These are phyloP conservation scores for Hirtodrosophila duncani DNA, from an alignment of 2,888 invertebrate species.

Conservation along the genomic window DNA sequence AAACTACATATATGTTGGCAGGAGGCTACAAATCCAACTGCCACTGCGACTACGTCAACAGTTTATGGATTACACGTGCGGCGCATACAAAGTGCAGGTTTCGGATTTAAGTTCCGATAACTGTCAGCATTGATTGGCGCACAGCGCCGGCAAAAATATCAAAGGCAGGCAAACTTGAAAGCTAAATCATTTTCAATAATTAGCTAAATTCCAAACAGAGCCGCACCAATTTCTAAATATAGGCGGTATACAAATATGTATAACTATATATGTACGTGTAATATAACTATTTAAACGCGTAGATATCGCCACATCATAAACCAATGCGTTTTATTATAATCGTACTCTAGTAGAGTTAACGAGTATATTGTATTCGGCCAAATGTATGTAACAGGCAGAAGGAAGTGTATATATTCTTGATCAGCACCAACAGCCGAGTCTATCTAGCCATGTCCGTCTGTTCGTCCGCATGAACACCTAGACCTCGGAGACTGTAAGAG, in stretches of 20 bases:
- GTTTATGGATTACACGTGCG: constrained; percentile 66
- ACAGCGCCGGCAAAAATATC: constrained; percentile 26
- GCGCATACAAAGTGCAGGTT: constrained; percentile 35
- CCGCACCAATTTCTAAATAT: constrained; percentile 16
- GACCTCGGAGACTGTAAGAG: too few relatives aligned
- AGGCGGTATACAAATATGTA: not conserved
- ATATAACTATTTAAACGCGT: constrained; percentile 8
- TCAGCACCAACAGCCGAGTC: too few relatives aligned
- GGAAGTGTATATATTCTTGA: too few relatives aligned
- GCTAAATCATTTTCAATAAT: constrained; percentile 23
- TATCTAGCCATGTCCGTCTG: too few relatives aligned
- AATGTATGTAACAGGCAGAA: too few relatives aligned
- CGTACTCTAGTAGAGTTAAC: constrained; percentile 6
- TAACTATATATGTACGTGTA: not conserved
- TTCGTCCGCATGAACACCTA: too few relatives aligned
- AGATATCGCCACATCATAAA: constrained; percentile 31
- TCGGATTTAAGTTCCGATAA: too few relatives aligned
- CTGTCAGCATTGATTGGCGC: not conserved
- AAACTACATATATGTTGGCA: constrained; percentile 1
- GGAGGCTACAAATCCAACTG: not conserved
- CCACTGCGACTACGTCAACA: constrained; percentile 44
- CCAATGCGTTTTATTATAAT: constrained; percentile 26
- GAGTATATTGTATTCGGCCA: too few relatives aligned
- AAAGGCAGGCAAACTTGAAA: constrained; percentile 22
- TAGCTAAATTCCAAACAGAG: constrained; percentile 25